Percentiles rank a stretch among this genome's conserved stretches.
These are phyloP conservation scores for Antheraea mylitta DNA, from an alignment of 1,140 invertebrate species.

Conservation along the genomic window DNA sequence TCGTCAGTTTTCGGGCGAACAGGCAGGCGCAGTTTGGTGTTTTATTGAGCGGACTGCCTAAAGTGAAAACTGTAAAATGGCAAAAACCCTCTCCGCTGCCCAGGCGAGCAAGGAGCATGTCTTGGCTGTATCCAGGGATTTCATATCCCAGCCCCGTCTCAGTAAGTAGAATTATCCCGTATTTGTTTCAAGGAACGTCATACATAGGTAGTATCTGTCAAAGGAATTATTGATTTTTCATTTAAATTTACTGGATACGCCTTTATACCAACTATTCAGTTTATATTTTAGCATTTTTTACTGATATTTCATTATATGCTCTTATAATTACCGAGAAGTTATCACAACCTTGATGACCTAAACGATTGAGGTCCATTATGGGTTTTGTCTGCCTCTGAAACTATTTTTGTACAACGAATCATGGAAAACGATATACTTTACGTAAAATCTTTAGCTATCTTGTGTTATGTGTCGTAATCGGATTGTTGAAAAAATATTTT, in stretches of 20 bases:
- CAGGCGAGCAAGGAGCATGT: constrained; percentile 86
- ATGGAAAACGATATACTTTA: not conserved
- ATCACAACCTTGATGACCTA: constrained; percentile 3
- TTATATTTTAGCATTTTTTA: constrained; percentile 15
- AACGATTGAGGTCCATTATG: no score
- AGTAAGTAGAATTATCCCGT: constrained; percentile 86
- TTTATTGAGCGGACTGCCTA: constrained; percentile 60
- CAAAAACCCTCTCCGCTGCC: constrained; percentile 46
- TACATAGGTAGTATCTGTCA: constrained; percentile 31
- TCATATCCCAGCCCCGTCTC: constrained; percentile 97
- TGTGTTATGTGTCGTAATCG: not conserved
- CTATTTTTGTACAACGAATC: no score
- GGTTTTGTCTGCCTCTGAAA: no score
- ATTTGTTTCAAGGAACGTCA: constrained; percentile 26
- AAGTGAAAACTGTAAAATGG: constrained; percentile 63
- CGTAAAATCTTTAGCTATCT: not conserved
- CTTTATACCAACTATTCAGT: constrained; percentile 18
- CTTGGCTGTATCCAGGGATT: constrained; percentile 96
- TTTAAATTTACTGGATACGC: constrained; percentile 23
- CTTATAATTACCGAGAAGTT: not conserved
- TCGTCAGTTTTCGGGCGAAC: constrained; percentile 78
- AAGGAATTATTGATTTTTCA: constrained; percentile 66
- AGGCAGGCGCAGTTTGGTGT: constrained; percentile 64
- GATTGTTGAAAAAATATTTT: not conserved
- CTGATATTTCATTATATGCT: not conserved